Evolutionary conservation across 2,888 invertebrate genomes (phyloP).

Genomic region (Marasmarcha lunaedactyla): DNA sequence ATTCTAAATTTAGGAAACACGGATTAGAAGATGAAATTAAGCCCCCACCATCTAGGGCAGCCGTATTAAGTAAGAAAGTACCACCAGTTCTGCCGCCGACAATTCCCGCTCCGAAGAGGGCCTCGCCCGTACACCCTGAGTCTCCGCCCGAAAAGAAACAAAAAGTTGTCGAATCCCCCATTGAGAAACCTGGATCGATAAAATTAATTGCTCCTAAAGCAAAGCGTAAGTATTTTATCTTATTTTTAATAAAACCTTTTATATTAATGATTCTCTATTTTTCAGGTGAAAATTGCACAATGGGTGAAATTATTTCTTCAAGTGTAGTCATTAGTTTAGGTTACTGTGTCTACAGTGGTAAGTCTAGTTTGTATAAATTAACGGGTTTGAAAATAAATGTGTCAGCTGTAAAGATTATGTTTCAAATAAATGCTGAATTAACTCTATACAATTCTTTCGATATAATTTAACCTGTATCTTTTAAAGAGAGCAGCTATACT

Average conservation of each 20-base stretch:
- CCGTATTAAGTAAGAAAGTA: constrained; percentile 69
- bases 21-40: constrained; percentile 89
- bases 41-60: constrained; percentile 83
- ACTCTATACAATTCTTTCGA: constrained; percentile 44
- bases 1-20: constrained; percentile 92
- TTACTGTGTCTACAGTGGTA: constrained; percentile 46
- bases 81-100: constrained; percentile 55
- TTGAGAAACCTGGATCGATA: constrained; percentile 83
- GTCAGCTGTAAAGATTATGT: constrained; percentile 50
- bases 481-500: constrained; percentile 31
- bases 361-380: constrained; percentile 63
- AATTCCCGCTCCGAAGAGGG: constrained; percentile 52
- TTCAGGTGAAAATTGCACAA: constrained; percentile 40
- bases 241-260: constrained; percentile 16
- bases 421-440: constrained; percentile 58
- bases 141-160: constrained; percentile 82
- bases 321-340: constrained; percentile 36
- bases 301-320: constrained; percentile 22
- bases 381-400: constrained; percentile 45
- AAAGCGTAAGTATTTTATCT: constrained; percentile 83
- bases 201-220: constrained; percentile 90
- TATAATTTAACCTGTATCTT: constrained; percentile 37
- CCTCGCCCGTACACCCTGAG: constrained; percentile 60
- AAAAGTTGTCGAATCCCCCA: constrained; percentile 67
- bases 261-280: constrained; percentile 50